Evolutionary conservation across 2,888 invertebrate genomes (phyloP).

Genomic region (Periphyllus acericola): DNA sequence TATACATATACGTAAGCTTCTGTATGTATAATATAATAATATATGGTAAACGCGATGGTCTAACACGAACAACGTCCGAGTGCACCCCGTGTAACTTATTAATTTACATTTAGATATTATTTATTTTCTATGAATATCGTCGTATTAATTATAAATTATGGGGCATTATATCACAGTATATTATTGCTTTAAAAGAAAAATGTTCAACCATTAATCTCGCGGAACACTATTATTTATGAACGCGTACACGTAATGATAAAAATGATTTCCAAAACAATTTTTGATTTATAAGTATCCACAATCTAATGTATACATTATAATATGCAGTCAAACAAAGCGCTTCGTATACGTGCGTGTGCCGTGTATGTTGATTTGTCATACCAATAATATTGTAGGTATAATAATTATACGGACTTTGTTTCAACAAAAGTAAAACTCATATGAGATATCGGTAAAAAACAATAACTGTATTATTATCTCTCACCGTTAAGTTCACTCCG

Average conservation of each 20-base stretch:
- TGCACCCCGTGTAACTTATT: conserved; percentile 28
- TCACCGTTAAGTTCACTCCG: too few species aligned
- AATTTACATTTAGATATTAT: conserved; percentile 47
- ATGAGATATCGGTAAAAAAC: neutral
- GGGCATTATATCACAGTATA: conserved; percentile 10
- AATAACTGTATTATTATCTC: neutral
- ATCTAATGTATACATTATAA: neutral
- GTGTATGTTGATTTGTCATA: neutral
- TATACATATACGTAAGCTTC: conserved; percentile 13
- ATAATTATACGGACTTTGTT: neutral
- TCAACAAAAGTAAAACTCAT: neutral
- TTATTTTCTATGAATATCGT: neutral
- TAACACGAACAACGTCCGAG: neutral
- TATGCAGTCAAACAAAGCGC: neutral
- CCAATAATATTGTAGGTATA: neutral
- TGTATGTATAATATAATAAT: neutral
- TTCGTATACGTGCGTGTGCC: neutral
- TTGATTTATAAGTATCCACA: conserved; percentile 21
- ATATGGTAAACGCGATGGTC: neutral
- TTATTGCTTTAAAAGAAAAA: neutral
- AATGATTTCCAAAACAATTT: conserved; percentile 31
- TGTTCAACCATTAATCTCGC: conserved; percentile 31
- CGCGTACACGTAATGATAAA: neutral
- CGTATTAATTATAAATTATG: conserved; percentile 48
- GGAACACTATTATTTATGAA: conserved; percentile 29